Conservation (phyloP, 2,888 invertebrate species). For the Leptinotarsa rubiginosa region DNA sequence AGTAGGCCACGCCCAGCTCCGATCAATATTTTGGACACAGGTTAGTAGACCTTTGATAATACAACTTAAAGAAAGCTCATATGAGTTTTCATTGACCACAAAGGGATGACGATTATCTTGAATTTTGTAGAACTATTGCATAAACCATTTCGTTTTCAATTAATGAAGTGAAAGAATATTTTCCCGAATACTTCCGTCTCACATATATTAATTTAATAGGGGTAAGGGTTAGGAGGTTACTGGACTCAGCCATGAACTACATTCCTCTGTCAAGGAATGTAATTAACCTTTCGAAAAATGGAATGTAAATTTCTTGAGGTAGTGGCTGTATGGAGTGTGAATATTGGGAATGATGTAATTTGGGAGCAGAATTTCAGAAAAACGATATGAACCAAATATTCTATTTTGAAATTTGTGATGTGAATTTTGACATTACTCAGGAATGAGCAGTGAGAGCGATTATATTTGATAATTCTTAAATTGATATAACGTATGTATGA, state of each 20-base stretch:
- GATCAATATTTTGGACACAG: constrained; percentile 61
- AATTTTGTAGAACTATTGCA: not conserved
- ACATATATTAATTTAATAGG: not conserved
- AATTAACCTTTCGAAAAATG: not conserved
- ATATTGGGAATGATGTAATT: no score
- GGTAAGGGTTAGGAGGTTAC: constrained; percentile 12
- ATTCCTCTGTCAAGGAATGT: not conserved
- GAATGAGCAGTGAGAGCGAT: no score
- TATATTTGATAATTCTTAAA: no score
- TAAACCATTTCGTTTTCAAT: not conserved
- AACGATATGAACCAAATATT: no score
- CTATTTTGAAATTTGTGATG: no score
- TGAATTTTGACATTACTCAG: no score
- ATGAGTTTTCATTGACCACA: constrained; percentile 26
- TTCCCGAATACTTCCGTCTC: not conserved
- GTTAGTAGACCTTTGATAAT: constrained; percentile 55
- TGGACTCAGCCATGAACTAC: not conserved
- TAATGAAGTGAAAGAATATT: not conserved
- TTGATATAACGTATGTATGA: no score
- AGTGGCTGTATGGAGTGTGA: not conserved
- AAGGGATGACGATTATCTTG: not conserved
- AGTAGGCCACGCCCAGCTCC: constrained; percentile 59
- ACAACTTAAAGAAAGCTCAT: constrained; percentile 34
- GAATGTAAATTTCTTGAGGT: not conserved
- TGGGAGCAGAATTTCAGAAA: no score